Evolutionary conservation across 2,797 vertebrate genomes (phyloP).

Genomic region (Pseudomugil tenellus): DNA sequence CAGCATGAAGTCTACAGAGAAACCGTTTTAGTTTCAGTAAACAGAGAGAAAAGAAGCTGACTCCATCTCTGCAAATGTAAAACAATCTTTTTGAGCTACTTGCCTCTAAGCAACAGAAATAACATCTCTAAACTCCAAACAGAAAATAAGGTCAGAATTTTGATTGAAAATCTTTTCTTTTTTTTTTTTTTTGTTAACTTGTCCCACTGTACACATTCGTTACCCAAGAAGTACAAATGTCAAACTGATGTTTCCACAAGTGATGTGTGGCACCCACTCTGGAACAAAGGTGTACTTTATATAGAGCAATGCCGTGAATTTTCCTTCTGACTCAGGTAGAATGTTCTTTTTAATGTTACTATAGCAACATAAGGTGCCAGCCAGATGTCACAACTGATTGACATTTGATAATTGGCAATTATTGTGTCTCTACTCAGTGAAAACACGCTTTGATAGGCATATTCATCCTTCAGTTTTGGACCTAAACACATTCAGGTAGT

Average conservation of each 20-base stretch:
- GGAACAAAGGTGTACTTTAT: not conserved
- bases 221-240: not conserved
- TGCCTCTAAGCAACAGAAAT: not conserved
- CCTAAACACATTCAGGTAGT: conserved; percentile 29
- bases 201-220: not conserved
- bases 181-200: not conserved
- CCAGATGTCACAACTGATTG: not conserved
- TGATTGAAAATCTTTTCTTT: not conserved
- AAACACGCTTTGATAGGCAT: not conserved
- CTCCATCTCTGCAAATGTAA: too few species aligned
- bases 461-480: not conserved
- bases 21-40: too few species aligned
- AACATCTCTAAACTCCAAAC: not conserved
- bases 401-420: not conserved
- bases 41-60: too few species aligned
- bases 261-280: not conserved
- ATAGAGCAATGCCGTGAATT: not conserved
- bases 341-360: not conserved
- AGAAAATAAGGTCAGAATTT: not conserved
- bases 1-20: too few species aligned
- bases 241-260: not conserved
- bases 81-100: not conserved
- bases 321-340: not conserved
- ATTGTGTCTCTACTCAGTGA: not conserved
- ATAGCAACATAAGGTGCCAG: not conserved